Conservation (phyloP, 2,888 invertebrate species). For the Stenodema calcarata region DNA sequence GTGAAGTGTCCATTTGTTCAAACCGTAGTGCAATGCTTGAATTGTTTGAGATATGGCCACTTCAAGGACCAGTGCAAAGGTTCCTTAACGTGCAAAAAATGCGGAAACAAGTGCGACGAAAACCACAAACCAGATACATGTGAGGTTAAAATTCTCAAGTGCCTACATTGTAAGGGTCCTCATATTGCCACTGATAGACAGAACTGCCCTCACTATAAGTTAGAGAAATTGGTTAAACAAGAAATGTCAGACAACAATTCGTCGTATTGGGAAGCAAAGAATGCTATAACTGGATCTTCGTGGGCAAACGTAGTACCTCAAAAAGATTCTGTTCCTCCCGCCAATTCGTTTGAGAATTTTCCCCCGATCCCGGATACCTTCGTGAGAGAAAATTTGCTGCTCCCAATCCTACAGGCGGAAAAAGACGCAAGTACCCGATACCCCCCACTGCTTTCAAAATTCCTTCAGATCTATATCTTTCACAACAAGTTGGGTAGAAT, state of each 20-base stretch:
- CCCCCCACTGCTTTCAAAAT: no score
- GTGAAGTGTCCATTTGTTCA: not conserved
- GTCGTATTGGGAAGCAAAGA: not conserved
- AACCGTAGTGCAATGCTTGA: not conserved
- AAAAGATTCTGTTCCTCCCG: no score
- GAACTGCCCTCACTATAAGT: not conserved
- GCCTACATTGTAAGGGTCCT: not conserved
- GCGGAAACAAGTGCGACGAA: not conserved
- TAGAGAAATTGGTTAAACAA: not conserved
- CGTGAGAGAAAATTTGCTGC: not conserved
- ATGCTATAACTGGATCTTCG: not conserved
- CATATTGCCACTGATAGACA: not conserved
- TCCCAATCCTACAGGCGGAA: not conserved
- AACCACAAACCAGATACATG: not conserved
- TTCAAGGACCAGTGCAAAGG: not conserved
- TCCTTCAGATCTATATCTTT: no score
- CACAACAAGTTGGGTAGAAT: no score
- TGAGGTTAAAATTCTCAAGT: not conserved
- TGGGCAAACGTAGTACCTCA: not conserved
- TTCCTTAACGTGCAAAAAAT: not conserved
- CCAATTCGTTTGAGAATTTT: not conserved
- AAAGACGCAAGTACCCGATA: not conserved
- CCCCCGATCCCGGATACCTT: not conserved
- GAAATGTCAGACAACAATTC: not conserved
- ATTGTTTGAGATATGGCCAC: not conserved